Conservation (phyloP, 2,113 vertebrate genomes). For the Pollimyrus isidori region DNA sequence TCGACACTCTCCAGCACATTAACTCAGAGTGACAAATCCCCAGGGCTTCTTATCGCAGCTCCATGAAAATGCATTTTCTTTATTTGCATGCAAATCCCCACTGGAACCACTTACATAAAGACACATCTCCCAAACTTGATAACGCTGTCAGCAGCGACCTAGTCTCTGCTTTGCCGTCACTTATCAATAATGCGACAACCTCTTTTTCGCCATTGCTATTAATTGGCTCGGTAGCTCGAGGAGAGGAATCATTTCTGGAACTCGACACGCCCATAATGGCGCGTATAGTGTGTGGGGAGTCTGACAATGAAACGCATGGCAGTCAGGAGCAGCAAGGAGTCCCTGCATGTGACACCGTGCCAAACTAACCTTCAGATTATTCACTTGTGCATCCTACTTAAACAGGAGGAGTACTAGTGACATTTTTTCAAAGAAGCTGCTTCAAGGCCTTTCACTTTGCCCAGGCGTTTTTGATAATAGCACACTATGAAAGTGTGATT, state of each 20-base stretch:
- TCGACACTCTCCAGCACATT: background rate
- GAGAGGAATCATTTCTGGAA: background rate
- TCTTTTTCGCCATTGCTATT: background rate
- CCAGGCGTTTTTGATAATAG: background rate
- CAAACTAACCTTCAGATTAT: background rate
- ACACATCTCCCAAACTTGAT: conserved; percentile 1
- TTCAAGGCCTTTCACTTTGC: background rate
- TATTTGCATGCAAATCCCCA: conserved; percentile 33
- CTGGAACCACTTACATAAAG: background rate
- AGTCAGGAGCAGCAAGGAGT: background rate
- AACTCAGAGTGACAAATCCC: conserved; percentile 25
- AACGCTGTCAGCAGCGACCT: conserved; percentile 6
- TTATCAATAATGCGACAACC: background rate
- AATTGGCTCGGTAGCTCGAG: background rate
- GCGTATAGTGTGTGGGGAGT: background rate
- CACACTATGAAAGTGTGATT: background rate
- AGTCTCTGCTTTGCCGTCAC: background rate
- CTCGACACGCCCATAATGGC: background rate
- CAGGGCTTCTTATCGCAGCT: conserved; percentile 19
- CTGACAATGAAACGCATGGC: background rate
- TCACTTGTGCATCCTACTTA: background rate
- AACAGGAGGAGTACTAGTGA: background rate
- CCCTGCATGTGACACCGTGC: background rate
- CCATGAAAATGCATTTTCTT: conserved; percentile 17
- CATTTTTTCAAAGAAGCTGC: background rate